phyloP scores from a whole-genome alignment of 2,113 vertebrate species.

The Dipodomys merriami region DNA sequence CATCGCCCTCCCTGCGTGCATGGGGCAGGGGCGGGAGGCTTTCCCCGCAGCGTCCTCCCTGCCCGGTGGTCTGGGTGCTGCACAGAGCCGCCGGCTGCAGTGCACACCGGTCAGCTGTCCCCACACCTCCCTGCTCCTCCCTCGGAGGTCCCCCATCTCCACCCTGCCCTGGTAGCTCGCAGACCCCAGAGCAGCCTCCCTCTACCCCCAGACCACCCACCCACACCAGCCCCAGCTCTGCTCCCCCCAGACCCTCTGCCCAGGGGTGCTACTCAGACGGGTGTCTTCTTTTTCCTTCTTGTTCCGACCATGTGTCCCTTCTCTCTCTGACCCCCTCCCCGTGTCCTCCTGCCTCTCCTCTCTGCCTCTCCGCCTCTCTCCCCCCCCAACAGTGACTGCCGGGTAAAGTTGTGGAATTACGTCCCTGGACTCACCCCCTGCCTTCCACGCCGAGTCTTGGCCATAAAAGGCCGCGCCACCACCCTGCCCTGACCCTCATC shows the following conservation, averaged over 20 bases:
- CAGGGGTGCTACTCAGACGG: background rate
- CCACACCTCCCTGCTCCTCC: background rate
- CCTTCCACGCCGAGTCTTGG: constrained; percentile 98
- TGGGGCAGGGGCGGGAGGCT: background rate
- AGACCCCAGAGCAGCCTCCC: background rate
- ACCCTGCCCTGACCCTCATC: constrained; percentile 94
- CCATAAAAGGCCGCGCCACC: constrained; percentile 99
- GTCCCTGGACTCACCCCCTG: constrained; percentile 98
- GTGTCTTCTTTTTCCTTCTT: constrained; percentile 68
- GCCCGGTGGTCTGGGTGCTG: background rate
- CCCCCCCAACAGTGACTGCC: constrained; percentile 93
- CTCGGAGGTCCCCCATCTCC: rapidly evolving
- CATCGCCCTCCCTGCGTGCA: background rate
- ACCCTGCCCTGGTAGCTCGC: background rate
- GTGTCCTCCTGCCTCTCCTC: constrained; percentile 76
- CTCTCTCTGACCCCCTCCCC: constrained; percentile 77
- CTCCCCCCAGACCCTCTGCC: constrained; percentile 4
- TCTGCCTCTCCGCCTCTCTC: constrained; percentile 69
- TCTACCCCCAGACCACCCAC: background rate
- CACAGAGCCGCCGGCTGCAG: background rate
- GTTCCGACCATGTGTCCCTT: constrained; percentile 78
- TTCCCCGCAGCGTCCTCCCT: background rate
- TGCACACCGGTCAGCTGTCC: too few relatives aligned
- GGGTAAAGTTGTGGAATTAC: constrained; percentile 99
- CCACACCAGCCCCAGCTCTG: background rate